A percentile compares a stretch with the other conserved stretches of the same genome.
phyloP scores from a whole-genome alignment of 2,797 vertebrate genomes.

The Gastrophryne carolinensis region DNA sequence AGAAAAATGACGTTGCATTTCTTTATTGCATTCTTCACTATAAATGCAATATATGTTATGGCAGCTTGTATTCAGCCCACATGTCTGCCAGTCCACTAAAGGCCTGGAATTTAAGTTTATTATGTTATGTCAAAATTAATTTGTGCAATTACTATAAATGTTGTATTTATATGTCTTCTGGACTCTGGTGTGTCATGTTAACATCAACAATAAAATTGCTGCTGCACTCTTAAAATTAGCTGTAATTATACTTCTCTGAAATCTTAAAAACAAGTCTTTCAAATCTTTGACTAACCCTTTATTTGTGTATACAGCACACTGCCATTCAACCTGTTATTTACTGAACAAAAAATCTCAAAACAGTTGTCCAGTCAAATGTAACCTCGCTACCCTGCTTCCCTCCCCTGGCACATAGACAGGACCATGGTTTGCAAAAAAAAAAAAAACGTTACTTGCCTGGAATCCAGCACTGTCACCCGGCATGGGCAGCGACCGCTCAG shows the following conservation, averaged over 20 bases:
- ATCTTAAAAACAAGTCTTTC: not conserved
- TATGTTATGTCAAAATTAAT: slow-evolving; percentile 32
- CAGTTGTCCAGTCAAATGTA: too few relatives aligned
- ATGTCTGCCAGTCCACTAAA: slow-evolving; percentile 17
- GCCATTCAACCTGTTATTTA: too few relatives aligned
- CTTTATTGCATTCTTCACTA: slow-evolving; percentile 22
- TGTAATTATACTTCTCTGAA: not conserved
- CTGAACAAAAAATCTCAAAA: too few relatives aligned
- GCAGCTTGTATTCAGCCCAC: slow-evolving; percentile 29
- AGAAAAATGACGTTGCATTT: not conserved
- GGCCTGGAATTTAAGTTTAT: slow-evolving; percentile 36
- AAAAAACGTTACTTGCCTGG: too few relatives aligned
- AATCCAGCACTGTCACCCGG: too few relatives aligned
- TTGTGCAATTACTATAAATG: slow-evolving; percentile 9
- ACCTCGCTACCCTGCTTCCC: too few relatives aligned
- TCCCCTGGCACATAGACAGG: too few relatives aligned
- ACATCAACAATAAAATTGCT: not conserved
- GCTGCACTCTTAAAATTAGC: not conserved
- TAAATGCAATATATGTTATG: slow-evolving; percentile 24
- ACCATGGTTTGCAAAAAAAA: too few relatives aligned
- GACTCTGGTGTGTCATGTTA: slow-evolving; percentile 8
- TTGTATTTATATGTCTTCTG: slow-evolving; percentile 19
- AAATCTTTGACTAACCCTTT: not conserved
- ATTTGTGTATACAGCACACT: too few relatives aligned
- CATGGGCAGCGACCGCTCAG: too few relatives aligned